These are phyloP conservation scores for Fundulus diaphanus DNA, from an alignment of 2,797 vertebrate genomes.

Conservation along the genomic window DNA sequence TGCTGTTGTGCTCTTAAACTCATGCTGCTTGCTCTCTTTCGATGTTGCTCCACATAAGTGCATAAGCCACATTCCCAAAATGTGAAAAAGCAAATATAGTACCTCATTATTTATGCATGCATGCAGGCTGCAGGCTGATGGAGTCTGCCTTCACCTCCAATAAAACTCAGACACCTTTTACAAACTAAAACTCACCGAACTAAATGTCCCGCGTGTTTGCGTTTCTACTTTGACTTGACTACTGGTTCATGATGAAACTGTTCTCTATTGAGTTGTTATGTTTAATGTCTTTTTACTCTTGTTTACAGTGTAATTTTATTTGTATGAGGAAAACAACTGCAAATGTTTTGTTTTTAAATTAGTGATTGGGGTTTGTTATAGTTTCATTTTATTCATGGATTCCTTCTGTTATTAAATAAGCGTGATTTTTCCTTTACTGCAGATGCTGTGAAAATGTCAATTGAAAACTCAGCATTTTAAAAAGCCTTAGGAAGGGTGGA, in stretches of 20 bases:
- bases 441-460: not conserved
- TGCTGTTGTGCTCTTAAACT: not conserved
- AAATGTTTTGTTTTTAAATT: not conserved
- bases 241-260: not conserved
- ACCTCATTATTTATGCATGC: constrained; percentile 48
- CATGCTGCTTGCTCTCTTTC: not conserved
- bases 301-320: not conserved
- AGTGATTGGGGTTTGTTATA: not conserved
- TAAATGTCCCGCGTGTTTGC: constrained; percentile 5
- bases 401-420: not conserved
- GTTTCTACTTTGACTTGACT: not conserved
- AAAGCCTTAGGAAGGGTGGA: not conserved
- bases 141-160: constrained; percentile 45
- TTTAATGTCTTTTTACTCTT: not conserved
- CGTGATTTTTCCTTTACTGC: not conserved
- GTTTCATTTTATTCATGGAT: not conserved
- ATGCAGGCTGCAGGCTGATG: constrained; percentile 31
- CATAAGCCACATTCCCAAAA: constrained; percentile 29
- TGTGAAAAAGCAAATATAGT: constrained; percentile 45
- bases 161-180: constrained; percentile 44
- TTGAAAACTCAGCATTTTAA: not conserved
- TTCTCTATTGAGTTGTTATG: not conserved
- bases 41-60: constrained; percentile 14
- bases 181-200: constrained; percentile 31
- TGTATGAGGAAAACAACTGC: not conserved